Base-by-base conservation (phyloP, 2,888 invertebrate genomes). In the Suillia variegata region DNA sequence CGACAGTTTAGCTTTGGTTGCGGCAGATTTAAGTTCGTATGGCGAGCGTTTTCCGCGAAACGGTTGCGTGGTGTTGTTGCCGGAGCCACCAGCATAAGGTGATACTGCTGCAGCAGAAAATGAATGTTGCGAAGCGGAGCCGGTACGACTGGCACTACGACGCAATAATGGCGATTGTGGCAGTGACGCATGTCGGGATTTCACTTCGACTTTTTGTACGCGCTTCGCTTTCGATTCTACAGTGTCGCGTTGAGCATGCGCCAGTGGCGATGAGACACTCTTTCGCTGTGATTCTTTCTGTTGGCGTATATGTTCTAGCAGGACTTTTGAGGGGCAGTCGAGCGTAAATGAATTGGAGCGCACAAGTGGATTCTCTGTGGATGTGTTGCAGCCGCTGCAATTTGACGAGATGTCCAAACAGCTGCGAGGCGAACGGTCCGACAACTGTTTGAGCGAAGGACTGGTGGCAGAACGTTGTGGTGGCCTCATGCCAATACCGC, bases 331-430 rank as follows among this genome's bases (percentile, higher is more conserved):
- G 0, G 94, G 93, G 20, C 86, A 84, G 0, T 92, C 87, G 50
- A 94, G 80, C 1, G 91, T 90, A 73, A 93, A 94, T 0, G 94
- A 94, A 62, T 89, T 88, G 71, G 91, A 90, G 54, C 93, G 84
- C 12, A 88, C 84, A 57, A 91, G 78, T 66, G 82, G 80, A 4
- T 63, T 65, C 17, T 64, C 68, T 2, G 61, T 33, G 45, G 22
- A 8, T 4, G 22, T 17, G 10, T 24, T 51, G 12, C 42, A 58
- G 10, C 31, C 51, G 12, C 33, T 59, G n/a, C n/a, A n/a, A n/a
- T n/a, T n/a, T n/a, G n/a, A n/a, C 12, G 58, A 59, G 10, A 60
- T 49, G 45, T 61, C 56, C 12, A 56, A 42, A 2, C 6, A 17
- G 17, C 13, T 17, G 4, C 18, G 5, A 6, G 45, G 45, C 45